These are phyloP conservation scores for Drosophila antonietae DNA, from an alignment of 2,888 invertebrate species.

Conservation along the genomic window DNA sequence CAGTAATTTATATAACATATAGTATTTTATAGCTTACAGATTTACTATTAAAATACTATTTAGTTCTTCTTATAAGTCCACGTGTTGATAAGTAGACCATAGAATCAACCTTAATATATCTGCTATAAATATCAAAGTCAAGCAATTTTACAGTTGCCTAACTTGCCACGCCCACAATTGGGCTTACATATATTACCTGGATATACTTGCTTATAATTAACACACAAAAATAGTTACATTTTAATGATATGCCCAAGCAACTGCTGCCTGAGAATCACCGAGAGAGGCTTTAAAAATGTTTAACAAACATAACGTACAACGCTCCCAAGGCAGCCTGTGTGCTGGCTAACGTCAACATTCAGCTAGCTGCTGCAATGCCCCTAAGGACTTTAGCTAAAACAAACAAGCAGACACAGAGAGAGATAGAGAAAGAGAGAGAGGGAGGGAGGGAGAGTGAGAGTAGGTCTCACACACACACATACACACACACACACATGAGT, in stretches of 20 bases:
- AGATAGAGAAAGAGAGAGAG: neutral
- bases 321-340: constrained; percentile 24
- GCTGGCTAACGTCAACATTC: constrained; percentile 35
- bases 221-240: neutral
- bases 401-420: constrained; percentile 22
- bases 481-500: constrained; percentile 32
- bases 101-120: no score
- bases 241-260: neutral
- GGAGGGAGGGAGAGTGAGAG: neutral
- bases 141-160: neutral
- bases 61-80: no score
- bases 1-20: no score
- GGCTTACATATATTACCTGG: neutral
- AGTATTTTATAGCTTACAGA: no score
- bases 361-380: constrained; percentile 28
- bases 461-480: constrained; percentile 1
- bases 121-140: no score
- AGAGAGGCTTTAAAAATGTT: constrained; percentile 23
- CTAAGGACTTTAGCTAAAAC: constrained; percentile 43
- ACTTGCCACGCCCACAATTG: neutral
- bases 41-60: no score
- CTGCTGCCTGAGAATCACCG: constrained; percentile 11
- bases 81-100: no score
- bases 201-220: neutral
- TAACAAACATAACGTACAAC: constrained; percentile 21